Evolutionary conservation across 2,797 vertebrate genomes (phyloP).

Genomic region (Danio aesculapii): DNA sequence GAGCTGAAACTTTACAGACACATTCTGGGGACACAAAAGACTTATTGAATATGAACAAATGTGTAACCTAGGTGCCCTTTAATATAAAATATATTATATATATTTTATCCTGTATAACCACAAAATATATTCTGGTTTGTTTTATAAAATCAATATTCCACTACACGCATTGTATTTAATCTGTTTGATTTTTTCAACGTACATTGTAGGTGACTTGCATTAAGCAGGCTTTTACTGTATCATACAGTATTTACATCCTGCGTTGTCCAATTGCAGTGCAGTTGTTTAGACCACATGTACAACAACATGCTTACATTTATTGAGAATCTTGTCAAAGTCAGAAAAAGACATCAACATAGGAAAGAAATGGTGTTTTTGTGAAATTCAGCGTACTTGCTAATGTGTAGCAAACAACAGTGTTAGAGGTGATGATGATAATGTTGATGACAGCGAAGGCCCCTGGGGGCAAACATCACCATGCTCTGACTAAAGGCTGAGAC

Average conservation of each 20-base stretch:
- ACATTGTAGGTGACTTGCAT: no score
- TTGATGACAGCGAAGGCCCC: conserved; percentile 5
- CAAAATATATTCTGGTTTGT: no score
- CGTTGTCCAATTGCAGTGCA: background rate
- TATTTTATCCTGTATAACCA: no score
- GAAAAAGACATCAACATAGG: background rate
- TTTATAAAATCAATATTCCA: no score
- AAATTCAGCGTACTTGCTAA: conserved; percentile 10
- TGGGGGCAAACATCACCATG: conserved; percentile 28
- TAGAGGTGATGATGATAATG: conserved; percentile 24
- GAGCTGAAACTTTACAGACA: no score
- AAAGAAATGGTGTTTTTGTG: conserved; percentile 8
- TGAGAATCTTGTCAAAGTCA: background rate
- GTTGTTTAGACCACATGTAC: background rate
- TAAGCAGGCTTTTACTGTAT: no score
- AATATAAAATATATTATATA: no score
- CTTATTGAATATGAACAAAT: no score
- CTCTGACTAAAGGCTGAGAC: conserved; percentile 34
- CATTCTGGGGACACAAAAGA: no score
- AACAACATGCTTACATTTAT: background rate
- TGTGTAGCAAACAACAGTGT: conserved; percentile 26
- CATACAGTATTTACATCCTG: background rate
- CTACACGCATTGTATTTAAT: no score
- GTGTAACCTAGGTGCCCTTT: no score
- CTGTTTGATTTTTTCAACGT: no score